Evolutionary conservation across 2,797 vertebrate genomes (phyloP).

Genomic region (Enteromius afrohamiltoni): DNA sequence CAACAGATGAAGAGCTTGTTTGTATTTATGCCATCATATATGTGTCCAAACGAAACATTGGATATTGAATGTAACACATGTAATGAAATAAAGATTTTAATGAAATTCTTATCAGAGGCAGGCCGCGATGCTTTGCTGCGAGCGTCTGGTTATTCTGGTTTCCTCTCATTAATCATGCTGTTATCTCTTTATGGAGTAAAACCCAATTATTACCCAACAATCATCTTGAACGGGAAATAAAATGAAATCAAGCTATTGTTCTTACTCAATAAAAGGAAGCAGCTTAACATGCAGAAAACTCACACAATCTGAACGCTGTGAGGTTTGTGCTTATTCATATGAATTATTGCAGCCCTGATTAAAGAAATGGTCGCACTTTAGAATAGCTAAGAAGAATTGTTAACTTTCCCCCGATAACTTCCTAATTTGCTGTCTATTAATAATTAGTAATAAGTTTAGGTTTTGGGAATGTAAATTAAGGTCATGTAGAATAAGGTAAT

Average conservation of each 20-base stretch:
- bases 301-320: background rate
- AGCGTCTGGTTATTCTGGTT: background rate
- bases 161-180: background rate
- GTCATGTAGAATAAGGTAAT: too few relatives aligned
- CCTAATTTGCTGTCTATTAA: too few relatives aligned
- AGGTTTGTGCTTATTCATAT: background rate
- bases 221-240: background rate
- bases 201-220: background rate
- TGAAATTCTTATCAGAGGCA: constrained; percentile 79
- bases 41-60: constrained; percentile 83
- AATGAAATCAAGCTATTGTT: background rate
- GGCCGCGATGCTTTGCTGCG: background rate
- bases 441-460: too few relatives aligned
- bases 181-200: background rate
- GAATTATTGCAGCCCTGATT: background rate
- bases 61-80: constrained; percentile 88
- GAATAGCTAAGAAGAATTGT: too few relatives aligned
- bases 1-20: constrained; percentile 79
- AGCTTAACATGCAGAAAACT: background rate
- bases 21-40: constrained; percentile 83
- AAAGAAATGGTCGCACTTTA: too few relatives aligned
- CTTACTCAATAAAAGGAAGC: background rate
- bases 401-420: too few relatives aligned
- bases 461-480: too few relatives aligned
- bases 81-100: constrained; percentile 90